Conservation (phyloP, 1,140 invertebrate species). For the Chymomyza costata region DNA sequence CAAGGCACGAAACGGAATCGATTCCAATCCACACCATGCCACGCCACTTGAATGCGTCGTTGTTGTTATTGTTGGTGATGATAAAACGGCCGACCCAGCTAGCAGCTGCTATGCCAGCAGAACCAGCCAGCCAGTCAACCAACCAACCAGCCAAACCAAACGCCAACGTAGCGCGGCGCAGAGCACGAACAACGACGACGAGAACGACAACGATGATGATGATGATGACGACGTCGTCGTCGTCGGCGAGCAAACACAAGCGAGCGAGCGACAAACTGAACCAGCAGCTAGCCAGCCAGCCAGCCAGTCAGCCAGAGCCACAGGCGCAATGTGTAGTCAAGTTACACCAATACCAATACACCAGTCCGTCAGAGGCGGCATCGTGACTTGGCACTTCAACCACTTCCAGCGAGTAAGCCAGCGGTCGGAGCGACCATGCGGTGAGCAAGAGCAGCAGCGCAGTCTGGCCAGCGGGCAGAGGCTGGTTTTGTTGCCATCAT, state of each 20-base stretch:
- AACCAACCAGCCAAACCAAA: neutral
- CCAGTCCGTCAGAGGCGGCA: conserved; percentile 21
- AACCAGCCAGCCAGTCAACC: conserved; percentile 31
- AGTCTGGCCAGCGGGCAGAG: neutral
- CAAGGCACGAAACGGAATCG: neutral
- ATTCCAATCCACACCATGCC: conserved; percentile 21
- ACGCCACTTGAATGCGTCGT: conserved; percentile 1
- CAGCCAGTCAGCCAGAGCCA: conserved; percentile 23
- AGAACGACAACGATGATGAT: conserved; percentile 2
- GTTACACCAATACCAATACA: conserved; percentile 47
- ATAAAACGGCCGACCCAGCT: conserved; percentile 3
- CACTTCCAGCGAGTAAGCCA: conserved; percentile 10
- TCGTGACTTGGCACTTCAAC: conserved; percentile 46
- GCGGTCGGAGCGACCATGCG: neutral
- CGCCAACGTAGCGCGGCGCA: neutral
- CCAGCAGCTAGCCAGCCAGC: no score
- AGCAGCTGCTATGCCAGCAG: conserved; percentile 10
- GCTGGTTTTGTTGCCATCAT: neutral
- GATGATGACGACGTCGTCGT: conserved; percentile 9
- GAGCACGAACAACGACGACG: neutral
- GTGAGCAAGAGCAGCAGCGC: neutral
- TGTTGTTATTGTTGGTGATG: no score
- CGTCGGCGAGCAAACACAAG: conserved; percentile 1
- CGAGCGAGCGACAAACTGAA: neutral
- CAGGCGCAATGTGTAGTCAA: conserved; percentile 31